These are phyloP conservation scores for Coenonympha glycerion DNA, from an alignment of 2,888 invertebrate species.

Conservation along the genomic window DNA sequence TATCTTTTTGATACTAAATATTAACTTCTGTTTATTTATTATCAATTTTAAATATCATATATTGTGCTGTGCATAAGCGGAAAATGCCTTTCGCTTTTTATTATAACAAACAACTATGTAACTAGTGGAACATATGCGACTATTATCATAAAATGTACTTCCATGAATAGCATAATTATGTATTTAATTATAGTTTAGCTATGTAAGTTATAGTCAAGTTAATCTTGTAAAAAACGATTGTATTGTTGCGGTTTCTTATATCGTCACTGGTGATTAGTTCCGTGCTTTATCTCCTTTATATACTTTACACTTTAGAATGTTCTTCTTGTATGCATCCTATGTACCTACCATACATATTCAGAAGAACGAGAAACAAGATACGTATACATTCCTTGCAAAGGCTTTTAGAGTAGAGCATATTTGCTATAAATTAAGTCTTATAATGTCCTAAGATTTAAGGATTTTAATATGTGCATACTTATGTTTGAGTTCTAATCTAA, in stretches of 20 bases:
- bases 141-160: conserved; percentile 17
- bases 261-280: not conserved
- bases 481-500: no score
- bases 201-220: conserved; percentile 1
- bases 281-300: not conserved
- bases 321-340: not conserved
- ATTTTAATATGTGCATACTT: no score
- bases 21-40: no score
- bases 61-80: conserved; percentile 6
- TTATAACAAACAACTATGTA: conserved; percentile 5
- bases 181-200: not conserved
- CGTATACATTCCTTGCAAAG: no score
- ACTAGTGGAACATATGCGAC: conserved; percentile 4
- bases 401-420: no score
- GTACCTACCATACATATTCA: no score
- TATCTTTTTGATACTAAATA: no score
- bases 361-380: no score
- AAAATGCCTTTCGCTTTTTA: conserved; percentile 15
- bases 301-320: not conserved
- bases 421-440: no score
- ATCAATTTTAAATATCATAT: not conserved
- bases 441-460: no score
- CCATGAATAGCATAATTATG: conserved; percentile 4
- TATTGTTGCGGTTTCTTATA: not conserved
- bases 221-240: not conserved